phyloP scores from a whole-genome alignment of 1,140 invertebrate genomes.

The Schlechtendalia chinensis region DNA sequence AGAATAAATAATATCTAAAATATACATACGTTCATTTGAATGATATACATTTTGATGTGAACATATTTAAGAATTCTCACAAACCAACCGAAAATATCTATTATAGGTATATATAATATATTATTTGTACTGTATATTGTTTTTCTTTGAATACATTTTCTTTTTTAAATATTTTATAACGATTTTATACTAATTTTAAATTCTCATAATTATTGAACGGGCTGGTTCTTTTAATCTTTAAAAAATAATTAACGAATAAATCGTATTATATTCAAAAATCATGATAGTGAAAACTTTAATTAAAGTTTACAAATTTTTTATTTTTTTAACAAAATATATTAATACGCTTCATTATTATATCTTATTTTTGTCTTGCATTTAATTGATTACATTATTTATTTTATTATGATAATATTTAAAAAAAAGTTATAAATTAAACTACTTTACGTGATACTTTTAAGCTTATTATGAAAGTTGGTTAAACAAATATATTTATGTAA shows the following conservation, averaged over 20 bases:
- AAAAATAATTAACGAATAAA: background rate
- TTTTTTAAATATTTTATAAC: background rate
- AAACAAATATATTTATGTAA: too few species aligned
- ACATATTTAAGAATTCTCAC: too few species aligned
- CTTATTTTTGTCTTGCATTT: background rate
- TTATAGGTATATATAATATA: too few species aligned
- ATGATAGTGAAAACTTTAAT: background rate
- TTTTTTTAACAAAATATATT: background rate
- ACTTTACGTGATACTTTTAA: background rate
- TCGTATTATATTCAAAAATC: background rate
- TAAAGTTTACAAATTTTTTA: conserved; percentile 1
- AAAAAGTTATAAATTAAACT: background rate
- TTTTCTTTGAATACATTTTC: too few species aligned
- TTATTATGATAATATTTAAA: background rate
- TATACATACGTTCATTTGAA: too few species aligned
- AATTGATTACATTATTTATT: background rate
- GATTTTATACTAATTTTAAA: background rate
- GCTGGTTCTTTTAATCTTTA: background rate
- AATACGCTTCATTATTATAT: background rate
- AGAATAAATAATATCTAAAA: too few species aligned
- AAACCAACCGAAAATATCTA: too few species aligned
- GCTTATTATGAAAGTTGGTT: background rate
- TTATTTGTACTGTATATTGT: too few species aligned
- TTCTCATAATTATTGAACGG: conserved; percentile 2
- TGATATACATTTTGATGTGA: too few species aligned